Base-by-base conservation (phyloP, 2,113 vertebrate species). In the Epinephelus fuscoguttatus region DNA sequence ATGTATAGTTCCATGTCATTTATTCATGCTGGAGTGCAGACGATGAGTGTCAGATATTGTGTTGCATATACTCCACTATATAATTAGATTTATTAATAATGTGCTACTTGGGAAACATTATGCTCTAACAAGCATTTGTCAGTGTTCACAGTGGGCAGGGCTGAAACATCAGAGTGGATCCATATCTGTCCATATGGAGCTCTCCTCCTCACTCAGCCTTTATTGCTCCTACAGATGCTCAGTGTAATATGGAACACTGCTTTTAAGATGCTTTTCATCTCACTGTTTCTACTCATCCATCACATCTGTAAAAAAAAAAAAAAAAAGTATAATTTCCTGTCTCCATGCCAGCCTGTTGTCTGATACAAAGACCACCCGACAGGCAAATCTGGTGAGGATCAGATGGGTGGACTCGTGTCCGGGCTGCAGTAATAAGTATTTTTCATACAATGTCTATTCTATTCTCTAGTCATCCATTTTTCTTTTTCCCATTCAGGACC, bases 261-360 rank as follows among this genome's bases (percentile, higher is more conserved):
- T 61, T 62, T 57, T 52, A 17, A n/a, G 55, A 71, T 27, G 33
- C 62, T 74, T 73, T 78, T 79, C 81, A 73, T 84, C 81, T 78
- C 69, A 8, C 23, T 14, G 47, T 74, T 79, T 60, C 77, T 60
- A 40, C 60, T 77, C 69, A 77, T 72, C 69, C 49, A 55, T 86
- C 68, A 37, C 62, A 61, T 62, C 78, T 64, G 69, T 40, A 42
- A 56, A 72, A 25, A 25, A 25, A 25, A 25, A 25, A 25, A 25
- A 78, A 74, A 73, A 84, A 66, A 37, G 33, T 68, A 77, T 73
- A 76, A 86, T 81, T 78, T 86, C 84, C 84, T 78, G 78, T 55
- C 45, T 67, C 6, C 6, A 23, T 56, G 73, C 27, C 68, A 60
- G 73, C 25, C 40, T 64, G 67, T 6, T 78, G 60, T 78, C 50